Percentiles rank a stretch among this genome's conserved stretches.
These are phyloP conservation scores for Lymantria dispar DNA, from an alignment of 2,888 invertebrate species.

Conservation along the genomic window DNA sequence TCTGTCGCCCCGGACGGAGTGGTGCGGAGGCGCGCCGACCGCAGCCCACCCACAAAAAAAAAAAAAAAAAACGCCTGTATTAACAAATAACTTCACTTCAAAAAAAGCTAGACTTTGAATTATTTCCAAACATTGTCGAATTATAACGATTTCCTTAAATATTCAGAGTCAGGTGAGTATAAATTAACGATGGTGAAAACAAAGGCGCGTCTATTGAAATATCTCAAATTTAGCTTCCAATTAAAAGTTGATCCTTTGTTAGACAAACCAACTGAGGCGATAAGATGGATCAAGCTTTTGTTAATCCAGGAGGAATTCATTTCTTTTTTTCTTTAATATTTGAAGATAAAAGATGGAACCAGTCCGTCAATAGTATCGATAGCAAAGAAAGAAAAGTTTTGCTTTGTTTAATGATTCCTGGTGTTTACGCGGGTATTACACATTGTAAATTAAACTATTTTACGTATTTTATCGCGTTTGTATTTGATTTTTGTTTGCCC, in stretches of 20 bases:
- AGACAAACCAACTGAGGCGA: slow-evolving; percentile 38
- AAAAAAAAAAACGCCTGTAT: too few species aligned
- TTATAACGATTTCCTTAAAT: slow-evolving; percentile 27
- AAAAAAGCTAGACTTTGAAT: slow-evolving; percentile 10
- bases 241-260: slow-evolving; percentile 51
- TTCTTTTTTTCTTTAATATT: slow-evolving; percentile 9
- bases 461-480: too few species aligned
- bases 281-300: slow-evolving; percentile 30
- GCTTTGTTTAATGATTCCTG: neutral
- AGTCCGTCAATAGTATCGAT: slow-evolving; percentile 5
- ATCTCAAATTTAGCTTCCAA: slow-evolving; percentile 48
- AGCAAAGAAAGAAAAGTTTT: neutral
- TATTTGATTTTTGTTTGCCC: too few species aligned
- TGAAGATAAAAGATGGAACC: neutral
- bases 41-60: too few species aligned
- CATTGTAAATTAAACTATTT: too few species aligned
- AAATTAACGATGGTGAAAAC: slow-evolving; percentile 45
- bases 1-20: too few species aligned
- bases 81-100: neutral
- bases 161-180: slow-evolving; percentile 38
- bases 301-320: slow-evolving; percentile 12
- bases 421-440: too few species aligned
- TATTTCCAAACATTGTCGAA: slow-evolving; percentile 14
- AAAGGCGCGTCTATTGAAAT: slow-evolving; percentile 37
- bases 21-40: too few species aligned